Evolutionary conservation across 2,113 vertebrate genomes (phyloP), one percentile per base, ranked within the genome.

Genomic region (Megaptera novaeangliae): DNA sequence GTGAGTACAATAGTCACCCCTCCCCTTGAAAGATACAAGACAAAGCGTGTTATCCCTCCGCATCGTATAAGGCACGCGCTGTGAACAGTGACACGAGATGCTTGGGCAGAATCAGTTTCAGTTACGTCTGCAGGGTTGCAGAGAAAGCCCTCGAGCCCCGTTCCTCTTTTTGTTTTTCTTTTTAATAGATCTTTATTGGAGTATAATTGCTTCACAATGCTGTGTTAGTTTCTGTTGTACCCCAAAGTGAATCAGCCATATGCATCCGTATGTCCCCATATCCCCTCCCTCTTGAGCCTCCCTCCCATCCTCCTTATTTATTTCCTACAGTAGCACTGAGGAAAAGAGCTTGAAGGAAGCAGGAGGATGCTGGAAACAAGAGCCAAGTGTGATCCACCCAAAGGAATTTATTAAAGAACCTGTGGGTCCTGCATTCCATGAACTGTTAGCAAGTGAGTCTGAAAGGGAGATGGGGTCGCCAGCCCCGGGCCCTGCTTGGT

Each of bases 331-430:
- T 27, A 71, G 49, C 21, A 29, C 3, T 69, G 85, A 82, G 77
- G 94, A 82, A 88, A 78, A 78, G 41, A 68, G 85, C 52, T 55
- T 46, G 96, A 41, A 46, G 93, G 71, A 20, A 88, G 95, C 88
- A 82, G 83, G 68, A 95, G 66, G 85, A 25, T 88, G 94, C 94
- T 89, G 34, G 49, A 72, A 94, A 94, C 31, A 91, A 94, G 95
- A 59, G 61, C 34, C 21, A 64, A 5, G n/a, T 9, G 36, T 18
- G 61, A 36, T 14, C 34, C 57, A 55, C 64, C 31, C 4, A 63
- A 29, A 2, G 12, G 17, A 21, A 34, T 39, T 96, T 88, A 49
- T 36, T 46, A 41, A 74, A 61, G 77, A 68, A 8, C 23, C 1
- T 8, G 31, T n/a, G 29, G 34, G 41, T 11, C 18, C 12, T 1